These are phyloP conservation scores for Drosophila paucipuncta DNA, from an alignment of 2,888 invertebrate species.

Conservation along the genomic window DNA sequence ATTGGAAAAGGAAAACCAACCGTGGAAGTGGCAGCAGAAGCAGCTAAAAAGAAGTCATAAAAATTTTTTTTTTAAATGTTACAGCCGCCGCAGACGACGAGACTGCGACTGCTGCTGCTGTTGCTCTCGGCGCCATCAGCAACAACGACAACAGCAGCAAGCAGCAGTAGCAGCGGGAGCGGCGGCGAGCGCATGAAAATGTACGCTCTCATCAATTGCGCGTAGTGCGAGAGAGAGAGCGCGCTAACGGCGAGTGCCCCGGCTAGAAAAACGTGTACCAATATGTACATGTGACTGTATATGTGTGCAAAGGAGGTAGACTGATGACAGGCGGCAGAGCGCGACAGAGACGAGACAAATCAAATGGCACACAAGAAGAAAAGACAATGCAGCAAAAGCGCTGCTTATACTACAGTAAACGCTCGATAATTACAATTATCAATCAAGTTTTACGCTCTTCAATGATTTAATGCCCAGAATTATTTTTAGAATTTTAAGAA, in stretches of 20 bases:
- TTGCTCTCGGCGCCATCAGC: slow-evolving; percentile 26
- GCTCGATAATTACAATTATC: neutral
- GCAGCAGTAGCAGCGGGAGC: slow-evolving; percentile 22
- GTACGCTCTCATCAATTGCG: slow-evolving; percentile 78
- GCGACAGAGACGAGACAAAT: slow-evolving; percentile 68
- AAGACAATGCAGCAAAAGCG: slow-evolving; percentile 41
- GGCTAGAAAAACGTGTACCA: slow-evolving; percentile 74
- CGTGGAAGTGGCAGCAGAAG: slow-evolving; percentile 31
- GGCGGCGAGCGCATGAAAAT: slow-evolving; percentile 71
- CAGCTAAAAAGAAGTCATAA: slow-evolving; percentile 64
- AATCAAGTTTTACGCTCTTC: neutral
- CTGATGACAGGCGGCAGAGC: slow-evolving; percentile 63
- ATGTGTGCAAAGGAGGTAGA: slow-evolving; percentile 67
- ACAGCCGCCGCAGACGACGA: slow-evolving; percentile 77
- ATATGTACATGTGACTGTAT: slow-evolving; percentile 40
- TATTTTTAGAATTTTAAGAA: neutral
- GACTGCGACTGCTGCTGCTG: slow-evolving; percentile 51
- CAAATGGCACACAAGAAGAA: slow-evolving; percentile 50
- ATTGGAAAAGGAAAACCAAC: slow-evolving; percentile 61
- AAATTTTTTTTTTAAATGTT: slow-evolving; percentile 43
- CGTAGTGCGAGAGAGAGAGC: slow-evolving; percentile 53
- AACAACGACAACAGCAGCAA: slow-evolving; percentile 34
- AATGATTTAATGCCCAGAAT: neutral
- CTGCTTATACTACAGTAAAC: neutral
- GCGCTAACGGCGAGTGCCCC: slow-evolving; percentile 60